Conservation (phyloP, 2,888 invertebrate genomes). For the Choreutis nemorana region DNA sequence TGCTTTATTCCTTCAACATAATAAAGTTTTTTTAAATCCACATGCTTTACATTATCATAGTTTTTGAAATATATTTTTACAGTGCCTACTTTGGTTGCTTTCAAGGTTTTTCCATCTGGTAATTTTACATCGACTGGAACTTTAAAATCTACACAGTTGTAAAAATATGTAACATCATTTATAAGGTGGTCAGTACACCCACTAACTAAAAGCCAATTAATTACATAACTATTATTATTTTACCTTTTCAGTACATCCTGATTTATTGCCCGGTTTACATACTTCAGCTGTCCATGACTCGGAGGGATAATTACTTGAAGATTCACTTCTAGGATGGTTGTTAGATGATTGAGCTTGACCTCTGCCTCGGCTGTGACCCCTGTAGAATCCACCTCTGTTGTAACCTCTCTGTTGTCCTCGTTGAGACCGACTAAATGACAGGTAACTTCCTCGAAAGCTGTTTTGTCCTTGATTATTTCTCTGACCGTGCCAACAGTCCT, state of each 20-base stretch:
- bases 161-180: constrained; percentile 13
- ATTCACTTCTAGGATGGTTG: constrained; percentile 11
- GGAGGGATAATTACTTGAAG: constrained; percentile 8
- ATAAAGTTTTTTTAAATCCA: constrained; percentile 12
- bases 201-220: constrained; percentile 16
- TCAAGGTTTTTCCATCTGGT: constrained; percentile 8
- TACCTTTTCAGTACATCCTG: constrained; percentile 4
- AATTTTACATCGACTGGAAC: constrained; percentile 10
- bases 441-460: constrained; percentile 7
- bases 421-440: constrained; percentile 6
- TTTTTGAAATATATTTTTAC: constrained; percentile 12
- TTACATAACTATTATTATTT: constrained; percentile 11
- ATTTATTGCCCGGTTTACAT: constrained; percentile 13
- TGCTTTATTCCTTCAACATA: constrained; percentile 13
- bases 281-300: constrained; percentile 13
- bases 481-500: constrained; percentile 12
- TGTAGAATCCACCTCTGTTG: constrained; percentile 7
- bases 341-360: constrained; percentile 10
- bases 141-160: constrained; percentile 6
- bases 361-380: constrained; percentile 11
- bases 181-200: constrained; percentile 14
- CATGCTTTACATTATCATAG: constrained; percentile 9
- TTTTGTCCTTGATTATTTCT: constrained; percentile 10
- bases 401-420: constrained; percentile 9
- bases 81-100: constrained; percentile 10